Base-by-base conservation (phyloP, 2,797 vertebrate genomes). In the Siniperca scherzeri region DNA sequence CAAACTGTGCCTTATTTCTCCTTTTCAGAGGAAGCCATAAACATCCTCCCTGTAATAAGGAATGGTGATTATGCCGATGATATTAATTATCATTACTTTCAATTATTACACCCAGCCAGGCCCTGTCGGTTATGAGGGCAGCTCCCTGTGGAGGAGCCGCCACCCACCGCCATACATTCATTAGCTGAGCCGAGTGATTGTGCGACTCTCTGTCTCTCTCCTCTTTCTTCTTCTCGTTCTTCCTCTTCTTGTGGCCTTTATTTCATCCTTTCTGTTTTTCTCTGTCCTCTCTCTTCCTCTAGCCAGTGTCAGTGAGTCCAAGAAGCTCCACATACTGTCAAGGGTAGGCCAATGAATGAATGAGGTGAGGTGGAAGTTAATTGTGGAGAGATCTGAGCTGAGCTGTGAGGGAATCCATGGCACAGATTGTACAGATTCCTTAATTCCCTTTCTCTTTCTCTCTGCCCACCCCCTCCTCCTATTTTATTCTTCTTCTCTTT, bases 11-110 rank as follows among this genome's bases (percentile, higher is more conserved):
- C 80, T 90, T 86, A 90, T 94, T 93, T 91, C 88, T 91, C 57
- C 87, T 76, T 81, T 90, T 90, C 90, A 81, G 87, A 83, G 86
- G 82, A 88, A 88, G 87, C 87, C 88, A 88, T 93, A 95, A 95
- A 95, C 94, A 95, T 91, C 88, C 82, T 89, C 83, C 73, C 84
- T 70, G 82, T 89, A 89, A 93, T 91, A 94, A 93, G 83, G 73
- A 91, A 91, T 90, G 91, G 93, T 93, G 93, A 96, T 96, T 94
- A 94, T 86, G 91, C 89, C 92, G 88, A 94, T 94, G 84, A 95
- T 95, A 95, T 95, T 96, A 95, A 96, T 96, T 95, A 96, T 95
- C 94, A 95, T 95, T 95, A 94, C 93, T 94, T 94, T 96, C 93
- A 95, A 95, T 96, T 95, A 95, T 87, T 92, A 93, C 91, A 89